phyloP scores from a whole-genome alignment of 2,797 vertebrate genomes.

The Chelidonichthys spinosus region DNA sequence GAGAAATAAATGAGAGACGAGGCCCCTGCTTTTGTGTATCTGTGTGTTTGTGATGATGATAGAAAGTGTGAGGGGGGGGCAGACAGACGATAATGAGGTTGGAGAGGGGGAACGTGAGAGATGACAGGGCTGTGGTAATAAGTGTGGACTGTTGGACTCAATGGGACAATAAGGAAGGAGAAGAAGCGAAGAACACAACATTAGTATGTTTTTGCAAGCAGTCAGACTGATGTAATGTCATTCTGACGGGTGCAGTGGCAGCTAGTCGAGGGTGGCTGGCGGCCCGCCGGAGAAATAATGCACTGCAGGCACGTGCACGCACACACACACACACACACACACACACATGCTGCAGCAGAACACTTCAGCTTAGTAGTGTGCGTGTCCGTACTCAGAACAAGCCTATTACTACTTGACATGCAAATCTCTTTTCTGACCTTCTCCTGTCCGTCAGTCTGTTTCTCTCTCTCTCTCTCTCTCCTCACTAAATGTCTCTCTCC shows the following conservation, averaged over 20 bases:
- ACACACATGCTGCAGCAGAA: constrained; percentile 33
- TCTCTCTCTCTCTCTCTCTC: constrained; percentile 16
- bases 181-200: constrained; percentile 6
- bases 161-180: constrained; percentile 1
- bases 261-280: background rate
- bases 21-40: constrained; percentile 1
- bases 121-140: constrained; percentile 36
- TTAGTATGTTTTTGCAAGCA: background rate
- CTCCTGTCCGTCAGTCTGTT: constrained; percentile 70
- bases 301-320: constrained; percentile 5
- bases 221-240: constrained; percentile 12
- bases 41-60: constrained; percentile 24
- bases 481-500: constrained; percentile 28
- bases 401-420: constrained; percentile 80
- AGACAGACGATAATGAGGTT: constrained; percentile 44
- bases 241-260: background rate
- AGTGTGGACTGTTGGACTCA: constrained; percentile 22
- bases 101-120: constrained; percentile 46
- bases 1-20: constrained; percentile 4
- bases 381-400: constrained; percentile 66
- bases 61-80: constrained; percentile 33
- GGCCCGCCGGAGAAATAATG: constrained; percentile 4
- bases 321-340: constrained; percentile 12
- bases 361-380: constrained; percentile 57
- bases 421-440: constrained; percentile 79